Percentiles rank a stretch among this genome's conserved stretches.
phyloP scores from a whole-genome alignment of 2,797 vertebrate species.

The Sciaenops ocellatus region DNA sequence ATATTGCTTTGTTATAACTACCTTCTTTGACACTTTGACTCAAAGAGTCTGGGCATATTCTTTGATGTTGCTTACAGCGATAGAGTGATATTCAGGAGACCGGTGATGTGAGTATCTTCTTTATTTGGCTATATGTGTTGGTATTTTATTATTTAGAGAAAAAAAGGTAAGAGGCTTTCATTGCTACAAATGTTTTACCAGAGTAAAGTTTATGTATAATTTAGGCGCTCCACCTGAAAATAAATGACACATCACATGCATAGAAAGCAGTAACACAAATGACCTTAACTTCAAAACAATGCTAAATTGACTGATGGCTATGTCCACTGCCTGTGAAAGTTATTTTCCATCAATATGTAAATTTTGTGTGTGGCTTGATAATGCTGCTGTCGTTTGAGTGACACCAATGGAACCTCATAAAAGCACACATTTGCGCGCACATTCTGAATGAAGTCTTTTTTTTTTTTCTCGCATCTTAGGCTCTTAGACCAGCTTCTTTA shows the following conservation, averaged over 20 bases:
- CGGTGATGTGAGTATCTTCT: slow-evolving; percentile 5
- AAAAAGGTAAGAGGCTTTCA: not conserved
- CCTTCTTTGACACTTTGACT: slow-evolving; percentile 42
- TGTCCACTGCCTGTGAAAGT: not conserved
- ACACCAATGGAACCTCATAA: not conserved
- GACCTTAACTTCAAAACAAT: not conserved
- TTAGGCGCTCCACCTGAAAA: slow-evolving; percentile 1
- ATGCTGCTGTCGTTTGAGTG: slow-evolving; percentile 3
- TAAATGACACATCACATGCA: not conserved
- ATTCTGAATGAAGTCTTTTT: not conserved
- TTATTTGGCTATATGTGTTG: not conserved
- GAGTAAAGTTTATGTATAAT: slow-evolving; percentile 15
- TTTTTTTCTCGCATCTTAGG: not conserved
- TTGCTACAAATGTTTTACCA: not conserved
- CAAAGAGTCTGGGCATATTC: slow-evolving; percentile 18
- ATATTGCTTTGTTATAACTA: slow-evolving; percentile 9
- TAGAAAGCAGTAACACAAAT: not conserved
- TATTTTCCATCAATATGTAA: slow-evolving; percentile 8
- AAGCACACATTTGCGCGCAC: not conserved
- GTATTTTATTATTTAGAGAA: not conserved
- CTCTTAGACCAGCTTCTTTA: not conserved
- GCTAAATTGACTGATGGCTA: not conserved
- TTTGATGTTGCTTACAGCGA: slow-evolving; percentile 48
- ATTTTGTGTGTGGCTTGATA: not conserved
- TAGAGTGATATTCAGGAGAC: slow-evolving; percentile 33